phyloP scores from a whole-genome alignment of 2,113 vertebrate species.

The Chascanopsetta lugubris region DNA sequence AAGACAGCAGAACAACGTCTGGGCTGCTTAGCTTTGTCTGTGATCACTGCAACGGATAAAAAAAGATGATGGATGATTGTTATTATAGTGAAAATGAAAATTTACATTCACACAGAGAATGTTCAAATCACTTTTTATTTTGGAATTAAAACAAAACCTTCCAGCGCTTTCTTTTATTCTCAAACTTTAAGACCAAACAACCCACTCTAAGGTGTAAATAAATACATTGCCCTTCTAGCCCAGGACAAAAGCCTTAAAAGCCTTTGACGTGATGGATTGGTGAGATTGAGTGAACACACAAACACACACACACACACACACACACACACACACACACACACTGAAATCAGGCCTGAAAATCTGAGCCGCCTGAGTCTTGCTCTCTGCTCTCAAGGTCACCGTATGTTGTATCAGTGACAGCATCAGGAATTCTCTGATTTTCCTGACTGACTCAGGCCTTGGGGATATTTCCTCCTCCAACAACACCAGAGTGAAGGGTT shows the following conservation, averaged over 20 bases:
- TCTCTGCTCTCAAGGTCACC: constrained; percentile 57
- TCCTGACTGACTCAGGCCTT: constrained; percentile 18
- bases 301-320: constrained; percentile 11
- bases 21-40: neutral
- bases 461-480: constrained; percentile 1
- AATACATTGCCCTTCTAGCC: constrained; percentile 20
- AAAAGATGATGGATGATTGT: neutral
- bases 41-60: neutral
- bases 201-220: constrained; percentile 27
- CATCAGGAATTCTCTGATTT: constrained; percentile 37
- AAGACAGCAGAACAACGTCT: neutral
- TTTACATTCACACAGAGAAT: neutral
- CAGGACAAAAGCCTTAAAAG: constrained; percentile 27
- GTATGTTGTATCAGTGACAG: constrained; percentile 43
- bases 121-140: neutral
- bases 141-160: neutral
- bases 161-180: neutral
- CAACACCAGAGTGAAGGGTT: constrained; percentile 16
- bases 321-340: constrained; percentile 7
- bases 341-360: constrained; percentile 31
- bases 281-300: constrained; percentile 34
- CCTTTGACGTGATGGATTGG: constrained; percentile 39
- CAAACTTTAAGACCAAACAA: neutral
- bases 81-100: neutral
- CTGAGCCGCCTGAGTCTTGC: constrained; percentile 23